Evolutionary conservation across 2,797 vertebrate genomes (phyloP), one percentile per base, ranked within the genome.

Genomic region (Streptopelia turtur): DNA sequence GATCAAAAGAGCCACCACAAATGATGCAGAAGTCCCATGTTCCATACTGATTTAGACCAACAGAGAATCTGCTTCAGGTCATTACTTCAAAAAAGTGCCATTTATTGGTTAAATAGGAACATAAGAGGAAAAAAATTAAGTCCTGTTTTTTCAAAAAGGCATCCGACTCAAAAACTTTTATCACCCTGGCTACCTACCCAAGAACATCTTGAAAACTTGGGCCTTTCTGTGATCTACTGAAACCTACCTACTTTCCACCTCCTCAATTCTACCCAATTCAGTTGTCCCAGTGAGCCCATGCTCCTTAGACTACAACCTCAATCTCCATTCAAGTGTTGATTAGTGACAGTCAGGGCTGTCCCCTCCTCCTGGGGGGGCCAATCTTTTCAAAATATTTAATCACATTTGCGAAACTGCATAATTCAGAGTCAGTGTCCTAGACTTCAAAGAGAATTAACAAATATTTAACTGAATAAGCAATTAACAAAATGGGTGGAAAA

Each of bases 401-500:
- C 70, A 45, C 22, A 89, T 75, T 66, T 80, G 16, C 3, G 1
- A 89, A 94, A 83, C 57, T 60, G 24, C 9, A 1, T 55, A 90
- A 74, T 80, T 76, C 59, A 82, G 49, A 89, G 5, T 13, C 16
- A 87, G 13, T 30, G 23, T 59, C 74, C 55, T 49, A 68, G 64
- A 77, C 55, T 92, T 83, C 75, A 85, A 78, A 90, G 35, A 90
- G 22, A 89, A 90, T 52, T 82, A 70, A 33, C 37, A 89, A 89
- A 89, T 41, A 94, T 16, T 64, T 55, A 70, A 92, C 39, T 61
- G 69, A 82, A 65, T 30, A 68, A 71, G 61, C 22, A 89, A 90
- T 47, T 90, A 74, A 90, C 72, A 81, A 86, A 84, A 89, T 4
- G 16, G n/a, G 41, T 60, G 64, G 90, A 31, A 90, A 93, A 87